Evolutionary conservation across 2,113 vertebrate species (phyloP).

Genomic region (Forbesichthys agassizii): DNA sequence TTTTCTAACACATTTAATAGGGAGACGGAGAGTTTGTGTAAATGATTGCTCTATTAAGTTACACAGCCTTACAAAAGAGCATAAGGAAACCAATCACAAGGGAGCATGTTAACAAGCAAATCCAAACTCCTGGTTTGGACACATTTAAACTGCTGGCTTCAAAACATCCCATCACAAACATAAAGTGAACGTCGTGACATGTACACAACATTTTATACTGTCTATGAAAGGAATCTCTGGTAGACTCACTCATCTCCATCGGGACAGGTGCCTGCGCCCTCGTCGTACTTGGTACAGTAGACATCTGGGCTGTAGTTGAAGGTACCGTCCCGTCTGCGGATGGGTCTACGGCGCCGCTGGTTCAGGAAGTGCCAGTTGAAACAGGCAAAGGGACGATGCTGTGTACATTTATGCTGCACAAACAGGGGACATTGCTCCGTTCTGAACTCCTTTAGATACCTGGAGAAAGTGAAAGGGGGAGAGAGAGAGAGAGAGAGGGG

Average conservation of each 20-base stretch:
- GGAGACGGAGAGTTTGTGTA: too few relatives aligned
- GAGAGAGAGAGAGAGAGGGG: too few relatives aligned
- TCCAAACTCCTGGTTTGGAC: too few relatives aligned
- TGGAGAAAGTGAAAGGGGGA: constrained; percentile 42
- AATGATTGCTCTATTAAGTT: too few relatives aligned
- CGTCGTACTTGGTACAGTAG: constrained; percentile 97
- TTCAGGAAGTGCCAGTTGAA: constrained; percentile 99
- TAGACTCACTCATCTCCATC: constrained; percentile 96
- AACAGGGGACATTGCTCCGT: constrained; percentile 98
- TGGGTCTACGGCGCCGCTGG: constrained; percentile 92
- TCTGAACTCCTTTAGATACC: constrained; percentile 98
- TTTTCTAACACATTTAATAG: too few relatives aligned
- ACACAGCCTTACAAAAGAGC: too few relatives aligned
- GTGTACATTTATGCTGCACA: constrained; percentile 97
- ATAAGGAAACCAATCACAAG: too few relatives aligned
- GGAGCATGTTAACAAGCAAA: too few relatives aligned
- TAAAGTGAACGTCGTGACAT: too few relatives aligned
- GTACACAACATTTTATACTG: too few relatives aligned
- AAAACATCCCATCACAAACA: too few relatives aligned
- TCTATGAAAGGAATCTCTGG: neutral
- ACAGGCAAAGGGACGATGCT: constrained; percentile 95
- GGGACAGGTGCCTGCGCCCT: constrained; percentile 92
- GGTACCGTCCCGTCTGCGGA: constrained; percentile 92
- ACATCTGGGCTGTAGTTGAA: constrained; percentile 99
- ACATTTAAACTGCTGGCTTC: too few relatives aligned